Percentiles rank a stretch among this genome's conserved stretches.
These are phyloP conservation scores for Mimumesa dahlbomi DNA, from an alignment of 2,888 invertebrate genomes.

Conservation along the genomic window DNA sequence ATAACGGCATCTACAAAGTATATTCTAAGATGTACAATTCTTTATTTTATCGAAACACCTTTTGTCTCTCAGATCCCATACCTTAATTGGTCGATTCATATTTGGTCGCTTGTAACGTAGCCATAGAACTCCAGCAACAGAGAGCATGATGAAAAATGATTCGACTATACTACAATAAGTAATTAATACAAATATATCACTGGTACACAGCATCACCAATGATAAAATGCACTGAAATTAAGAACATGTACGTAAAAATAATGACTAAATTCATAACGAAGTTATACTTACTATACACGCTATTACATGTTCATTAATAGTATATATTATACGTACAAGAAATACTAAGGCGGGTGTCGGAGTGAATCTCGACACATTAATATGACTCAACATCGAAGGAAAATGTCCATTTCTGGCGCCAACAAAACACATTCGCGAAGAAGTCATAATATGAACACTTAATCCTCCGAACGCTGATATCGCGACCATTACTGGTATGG, in stretches of 20 bases:
- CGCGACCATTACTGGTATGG: slow-evolving; percentile 95
- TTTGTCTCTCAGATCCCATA: slow-evolving; percentile 78
- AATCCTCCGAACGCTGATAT: slow-evolving; percentile 95
- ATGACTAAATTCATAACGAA: not conserved
- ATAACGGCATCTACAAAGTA: slow-evolving; percentile 84
- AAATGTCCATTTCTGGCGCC: slow-evolving; percentile 95
- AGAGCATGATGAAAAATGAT: slow-evolving; percentile 93
- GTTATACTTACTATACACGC: no score
- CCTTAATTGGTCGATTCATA: slow-evolving; percentile 92
- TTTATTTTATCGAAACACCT: not conserved
- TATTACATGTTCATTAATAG: no score
- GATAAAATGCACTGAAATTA: slow-evolving; percentile 88
- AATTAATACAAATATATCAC: slow-evolving; percentile 92
- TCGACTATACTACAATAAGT: slow-evolving; percentile 96
- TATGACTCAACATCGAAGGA: slow-evolving; percentile 89
- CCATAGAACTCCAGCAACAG: slow-evolving; percentile 92
- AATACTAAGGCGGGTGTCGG: slow-evolving; percentile 92
- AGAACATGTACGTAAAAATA: slow-evolving; percentile 8
- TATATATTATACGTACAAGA: slow-evolving; percentile 84
- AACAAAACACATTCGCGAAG: slow-evolving; percentile 94
- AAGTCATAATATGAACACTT: slow-evolving; percentile 97
- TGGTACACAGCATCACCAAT: slow-evolving; percentile 90
- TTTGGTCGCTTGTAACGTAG: slow-evolving; percentile 90
- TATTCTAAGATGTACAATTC: no score
- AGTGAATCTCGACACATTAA: slow-evolving; percentile 88